phyloP scores from a whole-genome alignment of 1,140 invertebrate genomes.

The Euura lappo region DNA sequence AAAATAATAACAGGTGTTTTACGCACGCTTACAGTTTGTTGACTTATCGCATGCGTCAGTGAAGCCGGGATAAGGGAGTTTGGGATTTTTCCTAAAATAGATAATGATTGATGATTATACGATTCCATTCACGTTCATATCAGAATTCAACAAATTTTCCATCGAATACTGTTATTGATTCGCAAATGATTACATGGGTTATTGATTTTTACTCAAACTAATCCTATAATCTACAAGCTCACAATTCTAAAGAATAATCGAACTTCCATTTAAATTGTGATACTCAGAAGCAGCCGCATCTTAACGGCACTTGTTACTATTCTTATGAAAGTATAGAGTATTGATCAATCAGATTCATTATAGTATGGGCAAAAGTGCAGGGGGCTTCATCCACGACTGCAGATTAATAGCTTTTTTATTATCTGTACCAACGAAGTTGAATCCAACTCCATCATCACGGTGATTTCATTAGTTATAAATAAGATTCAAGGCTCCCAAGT shows the following conservation, averaged over 20 bases:
- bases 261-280: not conserved
- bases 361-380: not conserved
- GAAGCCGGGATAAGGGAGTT: not conserved
- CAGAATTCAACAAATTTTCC: not conserved
- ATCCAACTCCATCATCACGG: no score
- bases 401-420: not conserved
- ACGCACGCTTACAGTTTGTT: not conserved
- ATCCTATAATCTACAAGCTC: no score
- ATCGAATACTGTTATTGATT: not conserved
- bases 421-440: no score
- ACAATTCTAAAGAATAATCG: not conserved
- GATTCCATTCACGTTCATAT: not conserved
- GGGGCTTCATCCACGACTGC: not conserved
- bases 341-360: conserved; percentile 6
- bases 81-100: not conserved
- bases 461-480: no score
- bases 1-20: conserved; percentile 5
- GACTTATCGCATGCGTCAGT: not conserved
- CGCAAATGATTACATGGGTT: no score
- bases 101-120: not conserved
- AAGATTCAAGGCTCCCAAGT: no score
- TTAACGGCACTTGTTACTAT: not conserved
- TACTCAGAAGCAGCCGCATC: not conserved
- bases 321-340: not conserved
- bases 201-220: no score